Evolutionary conservation across 2,888 invertebrate species (phyloP).

Genomic region (Ligdia adustata): DNA sequence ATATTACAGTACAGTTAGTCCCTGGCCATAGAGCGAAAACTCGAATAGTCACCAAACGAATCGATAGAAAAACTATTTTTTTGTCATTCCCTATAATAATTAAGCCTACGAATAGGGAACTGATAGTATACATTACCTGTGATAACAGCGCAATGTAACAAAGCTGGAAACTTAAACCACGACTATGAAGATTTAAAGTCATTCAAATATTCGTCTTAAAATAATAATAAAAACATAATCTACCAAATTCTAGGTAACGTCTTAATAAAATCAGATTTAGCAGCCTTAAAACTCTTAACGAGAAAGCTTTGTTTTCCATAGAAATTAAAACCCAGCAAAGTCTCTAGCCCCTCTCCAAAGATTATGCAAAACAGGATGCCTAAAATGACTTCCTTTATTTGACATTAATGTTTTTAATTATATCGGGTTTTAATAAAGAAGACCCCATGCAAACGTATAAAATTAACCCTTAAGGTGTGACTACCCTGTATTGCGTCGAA

Average conservation of each 20-base stretch:
- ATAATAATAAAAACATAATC: not conserved
- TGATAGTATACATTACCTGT: too few relatives aligned
- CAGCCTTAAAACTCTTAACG: slow-evolving; percentile 19
- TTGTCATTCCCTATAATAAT: too few relatives aligned
- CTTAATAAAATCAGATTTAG: slow-evolving; percentile 3
- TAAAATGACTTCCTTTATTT: slow-evolving; percentile 34
- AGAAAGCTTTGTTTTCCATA: slow-evolving; percentile 26
- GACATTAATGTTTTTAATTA: slow-evolving; percentile 55
- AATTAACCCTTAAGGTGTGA: slow-evolving; percentile 48
- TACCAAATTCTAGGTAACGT: not conserved
- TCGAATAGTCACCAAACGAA: too few relatives aligned
- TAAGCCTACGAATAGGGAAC: too few relatives aligned
- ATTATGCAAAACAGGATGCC: slow-evolving; percentile 36
- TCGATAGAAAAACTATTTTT: too few relatives aligned
- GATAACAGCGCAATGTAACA: too few relatives aligned
- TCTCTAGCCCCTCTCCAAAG: slow-evolving; percentile 27
- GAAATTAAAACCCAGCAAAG: slow-evolving; percentile 23
- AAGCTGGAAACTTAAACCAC: too few relatives aligned
- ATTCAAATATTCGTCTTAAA: too few relatives aligned
- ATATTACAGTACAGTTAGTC: too few relatives aligned
- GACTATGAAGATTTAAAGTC: too few relatives aligned
- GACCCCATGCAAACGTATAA: slow-evolving; percentile 57
- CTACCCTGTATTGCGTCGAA: too few relatives aligned
- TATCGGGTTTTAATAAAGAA: slow-evolving; percentile 62
- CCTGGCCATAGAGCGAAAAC: too few relatives aligned